Conservation (phyloP, 2,797 vertebrate species). For the Pangasius sanitwongsei region DNA sequence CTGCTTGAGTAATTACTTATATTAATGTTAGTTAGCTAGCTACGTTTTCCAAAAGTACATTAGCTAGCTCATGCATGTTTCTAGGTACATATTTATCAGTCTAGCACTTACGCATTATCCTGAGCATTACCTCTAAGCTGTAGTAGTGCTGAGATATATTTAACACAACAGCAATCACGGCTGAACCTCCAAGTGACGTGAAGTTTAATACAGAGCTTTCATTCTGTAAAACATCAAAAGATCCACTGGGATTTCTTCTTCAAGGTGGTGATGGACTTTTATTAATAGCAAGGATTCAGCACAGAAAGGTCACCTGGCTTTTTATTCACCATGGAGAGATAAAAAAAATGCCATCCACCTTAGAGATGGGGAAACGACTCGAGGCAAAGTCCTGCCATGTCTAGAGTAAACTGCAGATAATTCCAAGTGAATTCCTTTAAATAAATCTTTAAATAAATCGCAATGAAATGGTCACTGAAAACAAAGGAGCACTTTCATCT, state of each 20-base stretch:
- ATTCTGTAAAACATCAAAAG: background rate
- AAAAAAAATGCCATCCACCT: background rate
- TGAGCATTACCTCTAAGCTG: background rate
- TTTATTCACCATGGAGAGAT: background rate
- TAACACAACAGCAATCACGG: background rate
- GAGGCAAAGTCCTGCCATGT: background rate
- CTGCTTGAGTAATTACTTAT: background rate
- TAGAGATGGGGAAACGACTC: background rate
- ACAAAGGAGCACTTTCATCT: constrained; percentile 12
- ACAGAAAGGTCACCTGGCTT: background rate
- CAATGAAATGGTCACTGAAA: constrained; percentile 14
- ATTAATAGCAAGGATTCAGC: background rate
- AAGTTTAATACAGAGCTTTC: background rate
- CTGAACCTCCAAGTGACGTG: background rate
- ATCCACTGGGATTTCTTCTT: background rate
- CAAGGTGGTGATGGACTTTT: background rate
- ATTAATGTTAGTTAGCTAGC: background rate
- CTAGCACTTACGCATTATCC: background rate
- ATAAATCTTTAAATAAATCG: background rate
- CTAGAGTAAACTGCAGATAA: background rate
- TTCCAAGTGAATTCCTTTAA: background rate
- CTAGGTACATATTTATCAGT: too few relatives aligned
- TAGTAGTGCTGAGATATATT: background rate
- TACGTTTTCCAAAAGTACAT: background rate
- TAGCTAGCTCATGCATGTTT: background rate